phyloP scores from a whole-genome alignment of 1,140 invertebrate genomes.

The Ylistrum balloti region DNA sequence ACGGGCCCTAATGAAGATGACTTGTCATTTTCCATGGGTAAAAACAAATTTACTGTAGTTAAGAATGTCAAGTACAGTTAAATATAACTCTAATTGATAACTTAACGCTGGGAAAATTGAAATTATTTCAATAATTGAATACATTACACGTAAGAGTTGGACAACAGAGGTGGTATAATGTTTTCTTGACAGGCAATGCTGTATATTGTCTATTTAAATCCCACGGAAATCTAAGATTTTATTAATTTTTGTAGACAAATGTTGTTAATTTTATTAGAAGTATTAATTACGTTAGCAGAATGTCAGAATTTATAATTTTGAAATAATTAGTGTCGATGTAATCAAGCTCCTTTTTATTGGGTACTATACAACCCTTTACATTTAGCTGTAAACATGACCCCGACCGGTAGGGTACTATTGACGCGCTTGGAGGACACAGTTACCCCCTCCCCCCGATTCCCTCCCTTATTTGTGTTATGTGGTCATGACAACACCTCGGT shows the following conservation, averaged over 20 bases:
- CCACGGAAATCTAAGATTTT: conserved; percentile 20
- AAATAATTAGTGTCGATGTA: not conserved
- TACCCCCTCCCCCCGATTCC: too few species aligned
- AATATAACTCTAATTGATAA: conserved; percentile 40
- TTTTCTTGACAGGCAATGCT: not conserved
- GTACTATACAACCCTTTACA: not conserved
- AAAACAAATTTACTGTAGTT: conserved; percentile 13
- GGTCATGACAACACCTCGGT: not conserved
- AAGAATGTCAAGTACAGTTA: conserved; percentile 24
- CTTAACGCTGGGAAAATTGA: conserved; percentile 38
- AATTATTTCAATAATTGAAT: conserved; percentile 36
- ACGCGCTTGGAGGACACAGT: not conserved
- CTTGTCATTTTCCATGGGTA: conserved; percentile 31
- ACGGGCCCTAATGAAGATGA: not conserved
- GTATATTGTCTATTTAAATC: conserved; percentile 40
- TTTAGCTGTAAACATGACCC: not conserved
- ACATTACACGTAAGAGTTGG: conserved; percentile 3
- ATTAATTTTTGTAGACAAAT: conserved; percentile 36
- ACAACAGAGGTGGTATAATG: not conserved
- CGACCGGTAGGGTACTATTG: not conserved
- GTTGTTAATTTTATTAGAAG: not conserved
- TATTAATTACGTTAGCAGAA: conserved; percentile 17
- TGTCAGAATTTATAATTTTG: conserved; percentile 2
- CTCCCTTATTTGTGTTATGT: not conserved
- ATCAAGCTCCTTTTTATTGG: not conserved